Conservation (phyloP, 2,797 vertebrate species). For the Acanthornis magna region DNA sequence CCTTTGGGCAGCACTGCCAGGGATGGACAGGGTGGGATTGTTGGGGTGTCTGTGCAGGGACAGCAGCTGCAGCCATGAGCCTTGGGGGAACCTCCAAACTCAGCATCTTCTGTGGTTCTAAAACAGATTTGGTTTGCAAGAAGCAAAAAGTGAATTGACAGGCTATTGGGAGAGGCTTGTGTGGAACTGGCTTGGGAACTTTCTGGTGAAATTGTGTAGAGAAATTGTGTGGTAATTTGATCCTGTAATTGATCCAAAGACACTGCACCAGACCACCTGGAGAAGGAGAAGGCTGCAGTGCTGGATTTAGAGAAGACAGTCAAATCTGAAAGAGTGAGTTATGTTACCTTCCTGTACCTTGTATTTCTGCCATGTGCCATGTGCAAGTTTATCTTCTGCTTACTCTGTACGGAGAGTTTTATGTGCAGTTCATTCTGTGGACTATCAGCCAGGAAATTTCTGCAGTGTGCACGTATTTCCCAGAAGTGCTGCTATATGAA, state of each 20-base stretch:
- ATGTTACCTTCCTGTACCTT: background rate
- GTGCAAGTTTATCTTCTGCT: background rate
- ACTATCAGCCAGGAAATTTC: background rate
- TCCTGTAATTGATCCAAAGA: background rate
- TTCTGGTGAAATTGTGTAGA: background rate
- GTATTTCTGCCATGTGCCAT: background rate
- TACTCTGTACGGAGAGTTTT: background rate
- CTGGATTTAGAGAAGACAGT: background rate
- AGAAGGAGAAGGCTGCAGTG: background rate
- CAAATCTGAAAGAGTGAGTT: background rate
- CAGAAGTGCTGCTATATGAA: constrained; percentile 31
- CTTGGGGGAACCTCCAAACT: rapidly evolving
- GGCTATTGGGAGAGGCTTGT: background rate
- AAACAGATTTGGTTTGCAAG: background rate
- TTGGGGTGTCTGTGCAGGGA: background rate
- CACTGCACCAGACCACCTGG: background rate
- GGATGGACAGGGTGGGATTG: background rate
- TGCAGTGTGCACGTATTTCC: constrained; percentile 29
- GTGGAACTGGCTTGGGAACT: background rate
- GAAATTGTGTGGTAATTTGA: background rate
- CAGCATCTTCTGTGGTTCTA: background rate
- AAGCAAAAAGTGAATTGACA: background rate
- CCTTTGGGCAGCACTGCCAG: rapidly evolving
- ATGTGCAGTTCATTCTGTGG: constrained; percentile 21
- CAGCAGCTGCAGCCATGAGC: rapidly evolving